phyloP scores from a whole-genome alignment of 2,888 invertebrate genomes.

The Clanis bilineata region DNA sequence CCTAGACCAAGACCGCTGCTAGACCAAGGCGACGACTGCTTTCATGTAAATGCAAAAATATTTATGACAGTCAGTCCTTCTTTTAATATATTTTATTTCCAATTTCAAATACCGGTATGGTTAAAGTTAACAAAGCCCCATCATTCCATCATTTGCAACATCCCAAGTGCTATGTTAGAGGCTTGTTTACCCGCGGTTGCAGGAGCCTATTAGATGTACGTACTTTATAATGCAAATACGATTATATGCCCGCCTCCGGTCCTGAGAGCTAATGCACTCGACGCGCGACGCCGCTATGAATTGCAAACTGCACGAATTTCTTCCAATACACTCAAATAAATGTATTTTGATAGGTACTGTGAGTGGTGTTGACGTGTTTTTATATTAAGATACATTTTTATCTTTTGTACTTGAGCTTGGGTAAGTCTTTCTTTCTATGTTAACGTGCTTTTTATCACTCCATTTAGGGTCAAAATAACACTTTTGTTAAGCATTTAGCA shows the following conservation, averaged over 20 bases:
- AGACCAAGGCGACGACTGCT: too few relatives aligned
- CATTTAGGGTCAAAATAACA: too few relatives aligned
- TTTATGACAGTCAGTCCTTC: too few relatives aligned
- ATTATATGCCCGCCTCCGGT: constrained; percentile 65
- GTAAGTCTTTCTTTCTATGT: too few relatives aligned
- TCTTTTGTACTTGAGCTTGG: too few relatives aligned
- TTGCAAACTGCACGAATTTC: constrained; percentile 68
- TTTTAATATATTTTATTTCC: neutral
- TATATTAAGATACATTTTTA: neutral
- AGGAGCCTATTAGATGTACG: constrained; percentile 70
- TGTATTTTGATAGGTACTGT: neutral
- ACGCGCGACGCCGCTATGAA: constrained; percentile 56
- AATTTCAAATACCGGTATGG: neutral
- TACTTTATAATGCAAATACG: constrained; percentile 81
- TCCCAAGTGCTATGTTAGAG: constrained; percentile 38
- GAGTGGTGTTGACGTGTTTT: neutral
- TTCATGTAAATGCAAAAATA: too few relatives aligned
- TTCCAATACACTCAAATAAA: constrained; percentile 42
- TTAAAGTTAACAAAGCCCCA: constrained; percentile 21
- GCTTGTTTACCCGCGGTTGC: constrained; percentile 61
- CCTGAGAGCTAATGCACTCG: constrained; percentile 72
- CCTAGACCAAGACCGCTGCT: too few relatives aligned
- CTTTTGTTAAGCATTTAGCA: too few relatives aligned
- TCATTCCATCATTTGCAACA: constrained; percentile 23
- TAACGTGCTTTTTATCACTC: too few relatives aligned